Evolutionary conservation across 2,797 vertebrate genomes (phyloP), one percentile per base, ranked within the genome.

Genomic region (Leptatherina wallacei): DNA sequence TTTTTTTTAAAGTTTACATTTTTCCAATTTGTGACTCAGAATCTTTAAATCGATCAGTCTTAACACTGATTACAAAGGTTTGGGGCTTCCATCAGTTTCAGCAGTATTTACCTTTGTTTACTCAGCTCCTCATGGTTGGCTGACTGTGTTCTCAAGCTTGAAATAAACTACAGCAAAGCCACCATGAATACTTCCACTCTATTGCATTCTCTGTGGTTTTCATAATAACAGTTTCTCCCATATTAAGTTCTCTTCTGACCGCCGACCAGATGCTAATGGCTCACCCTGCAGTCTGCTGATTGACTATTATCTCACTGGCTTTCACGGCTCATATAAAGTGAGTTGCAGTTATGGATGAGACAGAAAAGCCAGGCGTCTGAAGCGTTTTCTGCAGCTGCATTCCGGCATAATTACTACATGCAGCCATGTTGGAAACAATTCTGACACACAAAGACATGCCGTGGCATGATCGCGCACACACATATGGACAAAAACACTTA

Each of bases 321-420:
- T 65, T 71, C 61, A 65, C 22, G 6, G 51, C 81, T 85, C 73
- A 9, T 65, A 55, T 22, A 36, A 66, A 69, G 18, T 63, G n/a
- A 56, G 58, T 40, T 57, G 7, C 67, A 78, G 59, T 69, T 36
- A 18, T 18, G 36, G 47, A 71, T 61, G 51, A 85, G 73, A 59
- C 66, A 18, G 51, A 73, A 63, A 70, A 74, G 32, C 44, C 68
- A 52, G 65, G 63, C 40, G 9, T 85, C 57, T 79, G 16, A 70
- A 80, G 77, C 55, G 42, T n/a, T 81, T 82, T 70, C 73, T 76
- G 32, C 65, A 75, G 61, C 73, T 61, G 64, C 88, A 90, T 89
- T 89, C 82, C 85, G 80, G 73, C 65, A 61, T 85, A 77, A 86
- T 84, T 71, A 78, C 61, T 13, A 57, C 71, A 73, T 20, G 32